Evolutionary conservation across 1,140 invertebrate genomes (phyloP).

Genomic region (Sipha flava): DNA sequence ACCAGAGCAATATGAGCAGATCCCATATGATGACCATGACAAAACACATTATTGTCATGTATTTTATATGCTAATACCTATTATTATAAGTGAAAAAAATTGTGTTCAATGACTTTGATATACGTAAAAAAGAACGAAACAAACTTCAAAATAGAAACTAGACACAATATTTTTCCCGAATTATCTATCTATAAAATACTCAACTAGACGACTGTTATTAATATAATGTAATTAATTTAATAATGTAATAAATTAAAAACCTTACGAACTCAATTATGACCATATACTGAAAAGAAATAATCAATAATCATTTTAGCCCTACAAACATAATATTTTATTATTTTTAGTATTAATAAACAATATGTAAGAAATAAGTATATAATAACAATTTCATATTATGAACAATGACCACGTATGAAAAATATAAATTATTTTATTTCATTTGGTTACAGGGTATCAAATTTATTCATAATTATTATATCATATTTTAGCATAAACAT

Average conservation of each 20-base stretch:
- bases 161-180: no score
- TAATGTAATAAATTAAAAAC: no score
- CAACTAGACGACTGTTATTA: no score
- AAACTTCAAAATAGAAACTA: not conserved
- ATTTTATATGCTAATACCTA: not conserved
- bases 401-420: not conserved
- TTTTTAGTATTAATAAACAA: not conserved
- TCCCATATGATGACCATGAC: not conserved
- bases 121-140: not conserved
- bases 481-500: not conserved
- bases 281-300: no score
- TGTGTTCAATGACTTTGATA: not conserved
- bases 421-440: not conserved
- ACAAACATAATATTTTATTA: not conserved
- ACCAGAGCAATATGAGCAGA: not conserved
- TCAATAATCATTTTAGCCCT: not conserved
- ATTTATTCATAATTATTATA: no score
- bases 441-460: not conserved
- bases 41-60: not conserved
- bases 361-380: not conserved
- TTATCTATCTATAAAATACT: no score
- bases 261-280: no score
- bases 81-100: not conserved
- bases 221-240: no score
- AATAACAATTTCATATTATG: no score